These are phyloP conservation scores for Noturus placidus DNA, from an alignment of 2,113 vertebrate genomes.

Conservation along the genomic window DNA sequence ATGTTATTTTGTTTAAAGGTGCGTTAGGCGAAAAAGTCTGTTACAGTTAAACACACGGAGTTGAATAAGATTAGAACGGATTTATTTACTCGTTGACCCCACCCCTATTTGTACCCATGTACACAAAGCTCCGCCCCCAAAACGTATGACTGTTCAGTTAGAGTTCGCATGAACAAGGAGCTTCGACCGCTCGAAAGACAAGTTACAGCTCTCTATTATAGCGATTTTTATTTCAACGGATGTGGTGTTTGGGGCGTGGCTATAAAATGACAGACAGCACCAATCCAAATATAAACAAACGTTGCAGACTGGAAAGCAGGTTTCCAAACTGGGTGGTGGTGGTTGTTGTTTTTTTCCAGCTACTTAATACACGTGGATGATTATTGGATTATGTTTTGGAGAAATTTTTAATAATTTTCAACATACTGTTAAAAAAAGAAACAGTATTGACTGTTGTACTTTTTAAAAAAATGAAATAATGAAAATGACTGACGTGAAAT, in stretches of 20 bases:
- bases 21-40: background rate
- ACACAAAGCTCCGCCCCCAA: background rate
- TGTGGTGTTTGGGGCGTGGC: background rate
- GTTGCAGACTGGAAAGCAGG: too few relatives aligned
- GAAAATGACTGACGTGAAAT: background rate
- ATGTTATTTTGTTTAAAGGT: background rate
- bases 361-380: too few relatives aligned
- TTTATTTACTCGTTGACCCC: background rate
- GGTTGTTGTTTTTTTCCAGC: too few relatives aligned
- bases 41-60: background rate
- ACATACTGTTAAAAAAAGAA: too few relatives aligned
- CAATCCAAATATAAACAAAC: background rate
- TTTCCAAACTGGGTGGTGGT: too few relatives aligned
- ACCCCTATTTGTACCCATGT: background rate
- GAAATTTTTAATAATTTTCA: too few relatives aligned
- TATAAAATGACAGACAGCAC: background rate
- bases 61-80: background rate
- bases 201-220: background rate
- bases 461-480: background rate
- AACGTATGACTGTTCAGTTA: background rate
- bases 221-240: background rate
- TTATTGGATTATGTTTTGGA: too few relatives aligned
- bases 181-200: background rate
- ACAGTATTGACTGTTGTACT: background rate
- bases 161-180: background rate